Conservation (phyloP, 1,140 invertebrate genomes). For the Drosophila asahinai region DNA sequence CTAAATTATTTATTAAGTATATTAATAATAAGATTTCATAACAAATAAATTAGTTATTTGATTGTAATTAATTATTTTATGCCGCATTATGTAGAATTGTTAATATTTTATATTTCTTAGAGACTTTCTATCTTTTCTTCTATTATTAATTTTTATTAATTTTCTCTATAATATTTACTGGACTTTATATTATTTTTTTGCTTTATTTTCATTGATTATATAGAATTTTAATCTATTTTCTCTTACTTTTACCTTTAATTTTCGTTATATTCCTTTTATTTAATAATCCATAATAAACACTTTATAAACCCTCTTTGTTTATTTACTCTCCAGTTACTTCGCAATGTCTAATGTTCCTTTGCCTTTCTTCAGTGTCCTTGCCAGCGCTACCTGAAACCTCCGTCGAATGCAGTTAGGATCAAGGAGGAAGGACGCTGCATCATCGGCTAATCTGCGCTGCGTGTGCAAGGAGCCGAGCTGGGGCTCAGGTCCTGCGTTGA, state of each 20-base stretch:
- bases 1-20: too few species aligned
- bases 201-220: not conserved
- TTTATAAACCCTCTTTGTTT: not conserved
- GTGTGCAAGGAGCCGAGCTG: constrained; percentile 10
- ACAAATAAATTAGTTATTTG: too few species aligned
- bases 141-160: too few species aligned
- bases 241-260: too few species aligned
- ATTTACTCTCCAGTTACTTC: not conserved
- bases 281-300: not conserved
- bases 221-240: not conserved
- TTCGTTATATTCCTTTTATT: too few species aligned
- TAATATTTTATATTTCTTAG: too few species aligned
- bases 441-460: constrained; percentile 23
- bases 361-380: not conserved
- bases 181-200: not conserved
- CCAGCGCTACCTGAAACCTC: not conserved
- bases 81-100: too few species aligned
- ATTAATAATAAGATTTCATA: too few species aligned
- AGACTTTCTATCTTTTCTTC: too few species aligned
- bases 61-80: too few species aligned
- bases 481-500: constrained; percentile 31
- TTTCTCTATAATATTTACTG: too few species aligned
- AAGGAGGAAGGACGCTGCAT: constrained; percentile 3
- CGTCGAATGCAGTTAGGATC: not conserved
- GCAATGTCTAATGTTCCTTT: not conserved